Percentiles rank a stretch among this genome's conserved stretches.
phyloP scores from a whole-genome alignment of 1,140 invertebrate genomes.

The Zaprionus camerounensis region DNA sequence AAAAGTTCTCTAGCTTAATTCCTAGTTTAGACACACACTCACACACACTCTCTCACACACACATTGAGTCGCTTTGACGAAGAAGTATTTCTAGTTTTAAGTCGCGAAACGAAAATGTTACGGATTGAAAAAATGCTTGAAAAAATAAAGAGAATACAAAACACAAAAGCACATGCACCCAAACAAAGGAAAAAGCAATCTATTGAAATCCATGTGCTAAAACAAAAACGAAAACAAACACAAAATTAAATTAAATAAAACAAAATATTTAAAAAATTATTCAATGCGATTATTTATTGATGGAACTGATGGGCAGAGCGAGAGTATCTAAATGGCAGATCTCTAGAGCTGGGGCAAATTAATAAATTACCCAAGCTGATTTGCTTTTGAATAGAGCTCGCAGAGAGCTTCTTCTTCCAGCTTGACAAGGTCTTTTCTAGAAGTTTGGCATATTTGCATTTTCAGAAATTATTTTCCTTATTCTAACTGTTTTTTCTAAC shows the following conservation, averaged over 20 bases:
- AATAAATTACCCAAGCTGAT: slow-evolving; percentile 9
- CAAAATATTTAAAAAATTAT: slow-evolving; percentile 41
- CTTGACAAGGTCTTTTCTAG: not conserved
- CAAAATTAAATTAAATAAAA: slow-evolving; percentile 30
- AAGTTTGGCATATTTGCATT: not conserved
- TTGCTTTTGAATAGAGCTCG: not conserved
- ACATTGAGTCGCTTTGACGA: slow-evolving; percentile 55
- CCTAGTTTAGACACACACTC: slow-evolving; percentile 44
- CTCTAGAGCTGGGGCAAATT: not conserved
- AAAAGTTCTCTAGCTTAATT: slow-evolving; percentile 68
- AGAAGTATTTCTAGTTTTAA: slow-evolving; percentile 79
- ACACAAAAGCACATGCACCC: slow-evolving; percentile 22
- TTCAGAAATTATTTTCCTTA: not conserved
- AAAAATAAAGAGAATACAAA: slow-evolving; percentile 7
- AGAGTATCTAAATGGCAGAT: not conserved
- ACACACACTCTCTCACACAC: slow-evolving; percentile 1
- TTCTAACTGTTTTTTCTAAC: not conserved
- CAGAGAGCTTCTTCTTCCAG: not conserved
- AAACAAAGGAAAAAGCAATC: slow-evolving; percentile 44
- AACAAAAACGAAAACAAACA: slow-evolving; percentile 42
- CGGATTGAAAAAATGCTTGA: slow-evolving; percentile 21
- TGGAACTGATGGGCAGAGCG: not conserved
- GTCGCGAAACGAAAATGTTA: slow-evolving; percentile 42
- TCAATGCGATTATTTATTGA: slow-evolving; percentile 3
- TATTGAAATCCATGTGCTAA: slow-evolving; percentile 69